Evolutionary conservation across 2,113 vertebrate genomes (phyloP), one percentile per base, ranked within the genome.

Genomic region (Anser brachyrhynchus): DNA sequence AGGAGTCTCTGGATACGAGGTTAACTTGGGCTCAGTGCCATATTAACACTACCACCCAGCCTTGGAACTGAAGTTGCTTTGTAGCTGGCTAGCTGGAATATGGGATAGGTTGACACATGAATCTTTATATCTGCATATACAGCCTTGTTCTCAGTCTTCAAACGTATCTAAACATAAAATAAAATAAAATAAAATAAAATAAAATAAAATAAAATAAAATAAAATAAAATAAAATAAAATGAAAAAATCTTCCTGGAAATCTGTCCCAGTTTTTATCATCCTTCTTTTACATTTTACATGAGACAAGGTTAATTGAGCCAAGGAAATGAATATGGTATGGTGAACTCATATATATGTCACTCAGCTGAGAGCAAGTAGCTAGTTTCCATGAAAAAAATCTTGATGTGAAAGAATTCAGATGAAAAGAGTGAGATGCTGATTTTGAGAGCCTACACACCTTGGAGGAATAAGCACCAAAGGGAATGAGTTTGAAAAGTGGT

Each of bases 271-370:
- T 72, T 39, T 54, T 84, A 22, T 89, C 66, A 91, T 69, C 16
- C 9, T 70, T 83, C 31, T 61, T 71, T 89, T 91, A 87, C 35
- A 69, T 91, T 94, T 89, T 84, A 49, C 15, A 31, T 75, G 22
- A 92, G 77, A 78, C 46, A 81, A 94, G 61, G 73, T 92, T 96
- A 89, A 87, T 79, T 91, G 70, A 93, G 29, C 66, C 29, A 15
- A 69, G 65, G 74, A 25, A 87, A 92, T 78, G 29, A 87, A 91
- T 90, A 77, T 46, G 11, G 9, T 57, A 29, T 64, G 5, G 28
- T 64, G 59, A 87, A 91, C 33, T 87, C 73, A 84, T 35, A 69
- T 61, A 65, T 61, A 65, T 79, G 70, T 87, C 65, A 81, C 73
- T 87, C 76, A 95, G 21, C n/a, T 87, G 52, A 93, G 51, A 84